Conservation (phyloP, 2,888 invertebrate species). For the Hypsopygia costalis region DNA sequence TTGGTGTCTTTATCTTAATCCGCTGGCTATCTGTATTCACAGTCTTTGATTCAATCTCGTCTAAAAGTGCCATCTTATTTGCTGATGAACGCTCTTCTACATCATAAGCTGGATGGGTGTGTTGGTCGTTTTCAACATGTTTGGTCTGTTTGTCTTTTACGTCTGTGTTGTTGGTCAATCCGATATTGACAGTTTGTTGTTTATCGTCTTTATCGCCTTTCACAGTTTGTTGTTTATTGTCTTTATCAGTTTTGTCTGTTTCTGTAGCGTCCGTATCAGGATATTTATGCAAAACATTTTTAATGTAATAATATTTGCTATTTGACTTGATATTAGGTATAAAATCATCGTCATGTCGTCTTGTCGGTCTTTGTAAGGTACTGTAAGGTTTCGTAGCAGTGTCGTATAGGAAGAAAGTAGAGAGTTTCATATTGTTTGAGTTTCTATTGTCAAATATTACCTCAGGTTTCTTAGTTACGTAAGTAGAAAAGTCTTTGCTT, state of each 20-base stretch:
- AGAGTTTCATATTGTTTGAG: conserved; percentile 43
- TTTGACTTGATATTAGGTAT: conserved; percentile 31
- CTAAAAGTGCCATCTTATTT: conserved; percentile 46
- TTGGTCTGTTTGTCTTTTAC: conserved; percentile 14
- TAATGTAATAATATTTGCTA: conserved; percentile 65
- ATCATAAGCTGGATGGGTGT: conserved; percentile 35
- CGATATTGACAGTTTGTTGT: no score
- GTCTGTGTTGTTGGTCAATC: conserved; percentile 15
- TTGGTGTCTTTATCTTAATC: conserved; percentile 39
- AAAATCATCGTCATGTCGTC: conserved; percentile 55
- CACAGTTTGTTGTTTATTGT: conserved; percentile 17
- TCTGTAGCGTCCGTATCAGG: conserved; percentile 30
- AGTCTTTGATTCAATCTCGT: conserved; percentile 39
- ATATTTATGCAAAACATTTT: conserved; percentile 67
- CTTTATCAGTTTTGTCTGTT: conserved; percentile 21
- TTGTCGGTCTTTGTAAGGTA: conserved; percentile 56
- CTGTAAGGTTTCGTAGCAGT: conserved; percentile 62
- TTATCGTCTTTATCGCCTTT: background rate
- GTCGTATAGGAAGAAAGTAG: conserved; percentile 65
- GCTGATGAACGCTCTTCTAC: conserved; percentile 55
- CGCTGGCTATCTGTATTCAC: conserved; percentile 26
- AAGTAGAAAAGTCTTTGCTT: conserved; percentile 61
- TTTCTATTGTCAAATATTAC: conserved; percentile 25
- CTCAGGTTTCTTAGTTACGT: conserved; percentile 33
- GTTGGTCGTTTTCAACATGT: conserved; percentile 34